phyloP scores from a whole-genome alignment of 2,888 invertebrate genomes.

The Coleophora deauratella region DNA sequence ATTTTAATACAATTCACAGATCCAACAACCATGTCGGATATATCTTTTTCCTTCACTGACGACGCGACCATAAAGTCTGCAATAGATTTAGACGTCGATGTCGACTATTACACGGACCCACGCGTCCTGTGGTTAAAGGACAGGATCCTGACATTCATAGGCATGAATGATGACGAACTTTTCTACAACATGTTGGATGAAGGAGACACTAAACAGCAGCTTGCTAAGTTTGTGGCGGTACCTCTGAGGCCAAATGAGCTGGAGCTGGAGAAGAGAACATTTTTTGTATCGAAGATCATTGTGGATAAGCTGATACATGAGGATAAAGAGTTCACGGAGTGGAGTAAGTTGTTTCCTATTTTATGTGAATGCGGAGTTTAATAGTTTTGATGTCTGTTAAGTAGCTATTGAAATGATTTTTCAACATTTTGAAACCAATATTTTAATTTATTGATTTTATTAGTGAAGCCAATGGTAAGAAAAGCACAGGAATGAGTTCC shows the following conservation, averaged over 20 bases:
- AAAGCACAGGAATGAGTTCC: too few species aligned
- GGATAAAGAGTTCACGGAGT: conserved; percentile 84
- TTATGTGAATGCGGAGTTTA: neutral
- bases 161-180: conserved; percentile 65
- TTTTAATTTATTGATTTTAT: too few species aligned
- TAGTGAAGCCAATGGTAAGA: too few species aligned
- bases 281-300: conserved; percentile 80
- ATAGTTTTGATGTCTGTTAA: neutral
- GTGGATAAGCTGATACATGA: conserved; percentile 78
- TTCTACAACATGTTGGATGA: conserved; percentile 76
- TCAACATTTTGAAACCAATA: too few species aligned
- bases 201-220: conserved; percentile 62
- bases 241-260: conserved; percentile 42
- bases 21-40: neutral
- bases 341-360: conserved; percentile 72
- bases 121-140: conserved; percentile 82
- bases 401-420: neutral
- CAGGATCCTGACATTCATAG: conserved; percentile 73
- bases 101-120: conserved; percentile 57
- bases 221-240: conserved; percentile 33
- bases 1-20: too few species aligned
- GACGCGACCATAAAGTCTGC: too few species aligned
- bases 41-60: neutral
- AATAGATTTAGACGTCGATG: neutral
- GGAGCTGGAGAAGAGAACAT: conserved; percentile 69